These are phyloP conservation scores for Abrostola triplasia DNA, from an alignment of 2,888 invertebrate species.

Conservation along the genomic window DNA sequence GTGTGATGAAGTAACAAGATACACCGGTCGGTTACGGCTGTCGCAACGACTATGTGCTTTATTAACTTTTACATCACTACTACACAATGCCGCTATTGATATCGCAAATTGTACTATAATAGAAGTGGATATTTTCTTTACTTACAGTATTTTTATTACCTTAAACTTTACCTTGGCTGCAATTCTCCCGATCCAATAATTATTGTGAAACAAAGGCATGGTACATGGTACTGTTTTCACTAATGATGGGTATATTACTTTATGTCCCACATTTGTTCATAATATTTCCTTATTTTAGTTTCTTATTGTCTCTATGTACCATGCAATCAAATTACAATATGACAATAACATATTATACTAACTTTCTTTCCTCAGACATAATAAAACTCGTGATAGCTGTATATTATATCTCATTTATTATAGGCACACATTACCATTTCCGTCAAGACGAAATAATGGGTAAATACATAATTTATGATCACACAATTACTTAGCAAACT, in stretches of 20 bases:
- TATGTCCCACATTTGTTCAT: not conserved
- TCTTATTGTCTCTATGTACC: too few relatives aligned
- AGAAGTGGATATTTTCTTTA: constrained; percentile 7
- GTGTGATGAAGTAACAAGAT: constrained; percentile 31
- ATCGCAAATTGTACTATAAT: constrained; percentile 23
- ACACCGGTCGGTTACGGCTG: constrained; percentile 6
- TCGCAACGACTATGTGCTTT: constrained; percentile 33
- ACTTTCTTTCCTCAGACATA: not conserved
- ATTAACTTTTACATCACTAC: constrained; percentile 34
- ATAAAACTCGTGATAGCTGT: not conserved
- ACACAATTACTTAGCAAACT: constrained; percentile 12
- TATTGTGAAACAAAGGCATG: not conserved
- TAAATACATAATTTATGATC: constrained; percentile 11
- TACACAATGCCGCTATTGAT: constrained; percentile 20
- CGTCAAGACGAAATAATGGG: constrained; percentile 1
- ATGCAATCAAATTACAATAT: too few relatives aligned
- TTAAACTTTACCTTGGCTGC: constrained; percentile 14
- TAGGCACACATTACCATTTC: not conserved
- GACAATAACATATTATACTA: not conserved
- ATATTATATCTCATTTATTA: constrained; percentile 21
- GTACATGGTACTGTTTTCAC: not conserved
- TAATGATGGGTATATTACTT: not conserved
- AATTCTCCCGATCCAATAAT: constrained; percentile 2
- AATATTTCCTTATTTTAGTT: too few relatives aligned
- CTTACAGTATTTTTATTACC: constrained; percentile 17